phyloP scores from a whole-genome alignment of 2,888 invertebrate species.

The Eulithis testata region DNA sequence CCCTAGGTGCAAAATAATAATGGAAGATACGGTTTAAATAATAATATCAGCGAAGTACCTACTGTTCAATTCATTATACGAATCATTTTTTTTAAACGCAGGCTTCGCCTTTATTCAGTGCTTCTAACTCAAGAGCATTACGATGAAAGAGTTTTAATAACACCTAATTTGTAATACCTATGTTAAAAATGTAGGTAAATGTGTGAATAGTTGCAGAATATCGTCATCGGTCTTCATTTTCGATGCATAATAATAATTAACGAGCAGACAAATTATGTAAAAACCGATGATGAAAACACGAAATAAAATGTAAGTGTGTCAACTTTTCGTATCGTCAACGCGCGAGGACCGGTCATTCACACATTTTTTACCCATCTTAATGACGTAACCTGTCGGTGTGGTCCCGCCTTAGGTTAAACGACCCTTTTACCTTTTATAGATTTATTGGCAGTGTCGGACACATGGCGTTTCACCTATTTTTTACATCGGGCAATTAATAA shows the following conservation, averaged over 20 bases:
- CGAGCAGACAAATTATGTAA: conserved; percentile 46
- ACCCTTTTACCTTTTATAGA: conserved; percentile 57
- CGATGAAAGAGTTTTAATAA: too few species aligned
- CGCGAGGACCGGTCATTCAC: conserved; percentile 58
- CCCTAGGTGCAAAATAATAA: conserved; percentile 52
- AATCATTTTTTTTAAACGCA: too few species aligned
- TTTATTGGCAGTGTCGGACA: conserved; percentile 48
- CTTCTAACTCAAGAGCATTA: too few species aligned
- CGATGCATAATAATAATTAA: conserved; percentile 42
- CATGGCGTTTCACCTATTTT: conserved; percentile 32
- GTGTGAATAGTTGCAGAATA: conserved; percentile 1
- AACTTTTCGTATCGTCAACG: conserved; percentile 54
- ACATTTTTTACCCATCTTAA: conserved; percentile 62
- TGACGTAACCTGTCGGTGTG: conserved; percentile 48
- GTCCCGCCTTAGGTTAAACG: conserved; percentile 45
- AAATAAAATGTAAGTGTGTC: conserved; percentile 54
- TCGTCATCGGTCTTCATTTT: conserved; percentile 37
- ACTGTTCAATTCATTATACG: too few species aligned
- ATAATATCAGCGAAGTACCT: too few species aligned
- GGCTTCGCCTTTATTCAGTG: too few species aligned
- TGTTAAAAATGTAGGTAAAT: not conserved
- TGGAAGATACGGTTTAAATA: not conserved
- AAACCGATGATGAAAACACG: conserved; percentile 52
- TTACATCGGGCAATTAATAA: conserved; percentile 34
- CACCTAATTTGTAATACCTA: not conserved